A percentile compares a stretch with the other conserved stretches of the same genome.
Evolutionary conservation across 1,140 invertebrate genomes (phyloP).

Genomic region (Chrysomallon squamiferum): DNA sequence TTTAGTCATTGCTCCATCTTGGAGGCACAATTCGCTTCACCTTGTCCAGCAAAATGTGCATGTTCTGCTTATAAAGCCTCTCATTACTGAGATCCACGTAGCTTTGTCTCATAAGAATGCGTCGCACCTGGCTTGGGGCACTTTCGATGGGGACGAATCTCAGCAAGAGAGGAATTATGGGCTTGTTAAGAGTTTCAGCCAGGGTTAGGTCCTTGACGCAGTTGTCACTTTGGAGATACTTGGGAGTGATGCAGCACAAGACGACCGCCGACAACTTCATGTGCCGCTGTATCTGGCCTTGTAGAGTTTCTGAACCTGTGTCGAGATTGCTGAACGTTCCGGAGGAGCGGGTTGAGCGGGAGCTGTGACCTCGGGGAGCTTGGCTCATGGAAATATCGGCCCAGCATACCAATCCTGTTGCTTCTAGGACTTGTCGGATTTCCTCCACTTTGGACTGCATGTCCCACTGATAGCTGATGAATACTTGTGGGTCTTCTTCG

Average conservation of each 20-base stretch:
- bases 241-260: constrained; percentile 65
- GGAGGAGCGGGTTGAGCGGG: constrained; percentile 41
- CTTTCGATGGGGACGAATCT: constrained; percentile 61
- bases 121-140: constrained; percentile 51
- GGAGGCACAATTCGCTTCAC: constrained; percentile 41
- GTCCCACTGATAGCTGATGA: constrained; percentile 66
- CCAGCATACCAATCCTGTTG: constrained; percentile 63
- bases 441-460: constrained; percentile 62
- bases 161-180: constrained; percentile 64
- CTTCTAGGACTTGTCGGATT: constrained; percentile 59
- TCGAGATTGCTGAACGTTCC: constrained; percentile 22
- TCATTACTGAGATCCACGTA: constrained; percentile 60
- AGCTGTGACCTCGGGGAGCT: constrained; percentile 48
- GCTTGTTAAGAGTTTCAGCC: constrained; percentile 65
- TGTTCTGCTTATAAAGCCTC: constrained; percentile 57
- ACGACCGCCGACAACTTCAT: constrained; percentile 58
- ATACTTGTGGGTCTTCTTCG: constrained; percentile 56
- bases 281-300: constrained; percentile 54
- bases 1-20: background rate
- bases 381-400: constrained; percentile 61
- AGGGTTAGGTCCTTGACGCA: constrained; percentile 65
- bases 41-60: constrained; percentile 47
- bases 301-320: constrained; percentile 35
- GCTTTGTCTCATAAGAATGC: constrained; percentile 42
- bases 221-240: constrained; percentile 64